Base-by-base conservation (phyloP, 2,797 vertebrate genomes). In the Halcyon leucocephala region DNA sequence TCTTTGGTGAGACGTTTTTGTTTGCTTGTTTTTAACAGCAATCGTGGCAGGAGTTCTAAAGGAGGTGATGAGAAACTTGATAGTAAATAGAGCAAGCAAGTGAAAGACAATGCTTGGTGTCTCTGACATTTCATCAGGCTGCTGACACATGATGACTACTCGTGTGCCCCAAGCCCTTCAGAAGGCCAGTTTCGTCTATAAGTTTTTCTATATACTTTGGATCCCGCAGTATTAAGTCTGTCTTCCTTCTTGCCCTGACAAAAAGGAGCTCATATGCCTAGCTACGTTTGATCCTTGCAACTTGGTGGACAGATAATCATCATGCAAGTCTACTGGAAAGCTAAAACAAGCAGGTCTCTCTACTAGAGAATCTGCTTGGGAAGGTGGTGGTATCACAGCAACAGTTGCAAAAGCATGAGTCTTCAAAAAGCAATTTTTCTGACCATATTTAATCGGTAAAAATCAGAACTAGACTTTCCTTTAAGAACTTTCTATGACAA, bases 41-140 rank as follows among this genome's bases (percentile, higher is more conserved):
- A 29, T 10, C 24, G n/a, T 61, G n/a, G 25, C 29, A 55, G 48
- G 25, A 70, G 20, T 26, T 29, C 55, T 55, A 33, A 24, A 65
- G 29, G 13, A 46, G 26, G 17, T 9, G 25, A 74, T 60, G 18
- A 82, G 41, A 65, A 82, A 74, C 19, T 29, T 25, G 41, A 44
- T 28, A 49, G 25, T 8, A 51, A 49, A 44, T 2, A 55, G 19
- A 78, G 10, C 0, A 10, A 73, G 26, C 17, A 78, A 51, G 22
- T 21, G 42, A 79, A 74, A 51, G 48, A 49, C 3, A 7, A 55
- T 0, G 0, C 24, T 20, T 29, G 7, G 37, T 87, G 62, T 76
- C 24, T 11, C n/a, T 2, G 3, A 26, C 0, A 1, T 18, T 70
- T 76, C 49, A n/a, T n/a, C 29, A 55, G 35, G 55, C 49, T 39